phyloP scores from a whole-genome alignment of 2,797 vertebrate genomes.

The Emydoidea blandingii region DNA sequence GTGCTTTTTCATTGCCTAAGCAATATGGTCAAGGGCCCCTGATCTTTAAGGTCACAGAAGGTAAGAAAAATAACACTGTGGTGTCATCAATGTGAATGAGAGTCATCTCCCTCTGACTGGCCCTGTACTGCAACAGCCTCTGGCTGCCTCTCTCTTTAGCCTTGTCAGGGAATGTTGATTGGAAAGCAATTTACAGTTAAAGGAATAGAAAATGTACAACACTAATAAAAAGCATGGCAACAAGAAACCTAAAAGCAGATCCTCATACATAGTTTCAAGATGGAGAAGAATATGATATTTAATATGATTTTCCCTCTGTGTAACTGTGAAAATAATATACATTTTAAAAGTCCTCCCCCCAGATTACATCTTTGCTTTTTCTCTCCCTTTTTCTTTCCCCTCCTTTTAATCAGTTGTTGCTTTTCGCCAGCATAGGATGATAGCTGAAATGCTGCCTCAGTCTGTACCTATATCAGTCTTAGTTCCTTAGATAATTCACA shows the following conservation, averaged over 20 bases:
- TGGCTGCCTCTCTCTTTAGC: constrained; percentile 84
- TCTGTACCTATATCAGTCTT: constrained; percentile 21
- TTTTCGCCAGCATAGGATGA: constrained; percentile 20
- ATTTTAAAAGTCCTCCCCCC: background rate
- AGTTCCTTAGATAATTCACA: constrained; percentile 50
- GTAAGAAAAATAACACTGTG: constrained; percentile 87
- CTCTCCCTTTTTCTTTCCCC: background rate
- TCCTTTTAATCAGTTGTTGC: background rate
- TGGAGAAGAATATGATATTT: constrained; percentile 12
- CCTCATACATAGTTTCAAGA: background rate
- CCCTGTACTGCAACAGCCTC: constrained; percentile 78
- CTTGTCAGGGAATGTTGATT: constrained; percentile 84
- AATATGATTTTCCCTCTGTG: constrained; percentile 25
- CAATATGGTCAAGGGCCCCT: constrained; percentile 80
- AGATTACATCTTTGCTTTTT: background rate
- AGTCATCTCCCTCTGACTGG: constrained; percentile 77
- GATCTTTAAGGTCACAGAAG: constrained; percentile 86
- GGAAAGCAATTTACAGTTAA: constrained; percentile 84
- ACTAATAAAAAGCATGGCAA: constrained; percentile 61
- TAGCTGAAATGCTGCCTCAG: constrained; percentile 13
- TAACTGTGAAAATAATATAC: constrained; percentile 19
- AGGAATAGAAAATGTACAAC: constrained; percentile 62
- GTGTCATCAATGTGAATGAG: constrained; percentile 82
- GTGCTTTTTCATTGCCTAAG: constrained; percentile 63
- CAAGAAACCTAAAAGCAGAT: background rate